A percentile compares a stretch with the other conserved stretches of the same genome.
Conservation (phyloP, 2,888 invertebrate species). For the Plutella xylostella region DNA sequence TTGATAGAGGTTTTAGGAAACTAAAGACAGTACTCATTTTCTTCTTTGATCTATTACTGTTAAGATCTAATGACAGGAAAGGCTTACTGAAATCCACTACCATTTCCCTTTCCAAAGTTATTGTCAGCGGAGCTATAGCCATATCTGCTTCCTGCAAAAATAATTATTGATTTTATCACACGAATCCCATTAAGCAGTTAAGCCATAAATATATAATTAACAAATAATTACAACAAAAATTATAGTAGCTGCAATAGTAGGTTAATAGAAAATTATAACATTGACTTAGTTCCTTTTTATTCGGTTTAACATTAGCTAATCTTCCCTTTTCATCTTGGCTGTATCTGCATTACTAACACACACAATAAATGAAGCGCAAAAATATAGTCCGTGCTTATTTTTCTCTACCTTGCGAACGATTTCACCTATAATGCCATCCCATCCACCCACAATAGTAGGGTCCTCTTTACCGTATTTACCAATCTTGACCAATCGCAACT, state of each 20-base stretch:
- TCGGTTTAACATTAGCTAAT: too few species aligned
- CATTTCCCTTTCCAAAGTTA: conserved; percentile 91
- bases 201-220: too few species aligned
- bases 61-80: conserved; percentile 96
- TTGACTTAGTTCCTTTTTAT: too few species aligned
- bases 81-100: conserved; percentile 98
- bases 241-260: too few species aligned
- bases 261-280: too few species aligned
- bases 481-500: conserved; percentile 87
- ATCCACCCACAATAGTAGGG: conserved; percentile 81
- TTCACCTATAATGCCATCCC: conserved; percentile 95
- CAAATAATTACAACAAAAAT: too few species aligned
- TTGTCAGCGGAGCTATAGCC: conserved; percentile 94
- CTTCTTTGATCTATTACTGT: conserved; percentile 90
- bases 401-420: conserved; percentile 80
- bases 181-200: not conserved
- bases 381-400: not conserved
- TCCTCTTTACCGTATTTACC: conserved; percentile 89
- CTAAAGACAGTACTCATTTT: conserved; percentile 92
- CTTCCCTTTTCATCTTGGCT: too few species aligned
- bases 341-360: too few species aligned
- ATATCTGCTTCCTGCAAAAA: conserved; percentile 89
- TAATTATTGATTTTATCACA: not conserved
- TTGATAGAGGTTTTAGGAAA: conserved; percentile 94
- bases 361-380: too few species aligned